Evolutionary conservation across 2,797 vertebrate species (phyloP), one percentile per base, ranked within the genome.

Genomic region (Sebastes trivittatus): DNA sequence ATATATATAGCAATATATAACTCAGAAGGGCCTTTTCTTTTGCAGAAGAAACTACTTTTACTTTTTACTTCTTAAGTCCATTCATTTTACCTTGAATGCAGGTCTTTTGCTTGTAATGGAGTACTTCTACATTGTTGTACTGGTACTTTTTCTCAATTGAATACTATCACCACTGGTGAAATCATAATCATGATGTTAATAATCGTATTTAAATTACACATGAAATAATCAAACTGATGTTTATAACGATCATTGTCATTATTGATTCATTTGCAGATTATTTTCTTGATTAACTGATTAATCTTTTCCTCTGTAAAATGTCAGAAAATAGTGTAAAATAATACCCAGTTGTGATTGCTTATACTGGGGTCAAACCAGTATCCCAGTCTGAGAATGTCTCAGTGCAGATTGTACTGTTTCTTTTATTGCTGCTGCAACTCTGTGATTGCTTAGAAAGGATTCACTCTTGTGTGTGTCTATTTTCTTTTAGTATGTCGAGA

Each of bases 401-500:
- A 5, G 56, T 54, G 27, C 46, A 54, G 66, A 58, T 13, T 38
- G 23, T 54, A 29, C 5, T 25, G 11, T 61, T 23, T 8, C n/a
- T 56, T 16, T 77, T 13, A 34, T 56, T 49, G 22, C 4, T 61
- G 68, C 59, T 55, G 68, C 16, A 0, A 27, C 6, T 20, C 6
- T 46, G 23, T 23, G 11, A 59, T 77, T 25, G n/a, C 13, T 42
- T 22, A 34, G n/a, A 49, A 49, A 32, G 18, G 2, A n/a, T 10
- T 70, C n/a, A 20, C 10, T 3, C 9, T 55, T 2, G 9, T 76
- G 3, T 69, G 7, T 76, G 3, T 66, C 16, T 61, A 71, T 23
- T 56, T 78, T 74, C 69, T 83, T 85, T 75, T 73, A 99, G 98
- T 99, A 97, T 79, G 98, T 99, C 4, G 98, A 99, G 88, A 99